Conservation (phyloP, 2,113 vertebrate genomes). For the Caranx melampygus region DNA sequence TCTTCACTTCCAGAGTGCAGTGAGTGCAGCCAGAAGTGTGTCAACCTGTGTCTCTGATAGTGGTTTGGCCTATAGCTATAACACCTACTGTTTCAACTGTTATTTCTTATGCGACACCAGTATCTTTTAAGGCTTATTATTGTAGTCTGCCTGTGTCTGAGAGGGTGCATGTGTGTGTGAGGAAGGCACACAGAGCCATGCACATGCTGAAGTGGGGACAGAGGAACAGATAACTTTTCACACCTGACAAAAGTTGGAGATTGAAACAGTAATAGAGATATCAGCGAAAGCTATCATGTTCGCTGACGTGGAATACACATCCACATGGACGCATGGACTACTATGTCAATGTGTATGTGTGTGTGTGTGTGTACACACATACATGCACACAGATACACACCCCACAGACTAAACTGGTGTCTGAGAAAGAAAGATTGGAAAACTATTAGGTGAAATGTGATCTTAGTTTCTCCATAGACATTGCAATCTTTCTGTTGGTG, state of each 20-base stretch:
- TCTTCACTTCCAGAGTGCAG: background rate
- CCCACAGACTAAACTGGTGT: slow-evolving; percentile 26
- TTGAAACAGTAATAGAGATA: slow-evolving; percentile 58
- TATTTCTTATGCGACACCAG: background rate
- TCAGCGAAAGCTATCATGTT: slow-evolving; percentile 59
- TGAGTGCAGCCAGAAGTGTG: background rate
- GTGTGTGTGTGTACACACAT: background rate
- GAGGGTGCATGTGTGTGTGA: background rate
- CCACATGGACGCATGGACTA: slow-evolving; percentile 8
- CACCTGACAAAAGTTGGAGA: slow-evolving; percentile 50
- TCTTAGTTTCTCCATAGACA: slow-evolving; percentile 44
- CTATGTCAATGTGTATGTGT: background rate
- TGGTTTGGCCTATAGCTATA: background rate
- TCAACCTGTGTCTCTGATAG: background rate
- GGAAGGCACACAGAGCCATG: background rate
- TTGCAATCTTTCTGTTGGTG: slow-evolving; percentile 28
- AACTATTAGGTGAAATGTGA: slow-evolving; percentile 67
- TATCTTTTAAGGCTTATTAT: background rate
- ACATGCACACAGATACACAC: slow-evolving; percentile 11
- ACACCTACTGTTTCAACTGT: background rate
- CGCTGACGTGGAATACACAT: slow-evolving; percentile 55
- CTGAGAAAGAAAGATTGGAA: slow-evolving; percentile 47
- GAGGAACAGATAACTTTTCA: slow-evolving; percentile 45
- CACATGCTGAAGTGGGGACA: background rate
- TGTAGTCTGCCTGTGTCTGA: background rate